phyloP scores from a whole-genome alignment of 2,113 vertebrate genomes.

The Polyodon spathula region DNA sequence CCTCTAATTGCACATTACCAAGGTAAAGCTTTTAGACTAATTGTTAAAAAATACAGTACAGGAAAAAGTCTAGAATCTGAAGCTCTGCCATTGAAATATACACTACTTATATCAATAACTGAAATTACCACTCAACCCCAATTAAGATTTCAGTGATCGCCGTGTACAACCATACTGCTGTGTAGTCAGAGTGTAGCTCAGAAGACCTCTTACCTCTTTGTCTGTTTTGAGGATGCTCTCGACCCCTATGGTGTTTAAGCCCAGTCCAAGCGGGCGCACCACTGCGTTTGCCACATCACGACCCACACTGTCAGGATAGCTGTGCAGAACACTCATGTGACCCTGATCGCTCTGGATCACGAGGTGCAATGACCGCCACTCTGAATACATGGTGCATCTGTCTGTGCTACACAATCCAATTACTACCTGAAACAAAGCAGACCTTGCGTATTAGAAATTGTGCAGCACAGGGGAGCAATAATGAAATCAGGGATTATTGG shows the following conservation, averaged over 20 bases:
- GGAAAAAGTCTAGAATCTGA: background rate
- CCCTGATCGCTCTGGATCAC: constrained; percentile 91
- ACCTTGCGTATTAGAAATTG: background rate
- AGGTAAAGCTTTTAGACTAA: background rate
- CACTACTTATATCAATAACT: background rate
- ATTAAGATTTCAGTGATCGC: background rate
- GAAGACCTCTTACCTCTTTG: constrained; percentile 72
- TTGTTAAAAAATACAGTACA: background rate
- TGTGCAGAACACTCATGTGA: constrained; percentile 89
- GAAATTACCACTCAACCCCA: background rate
- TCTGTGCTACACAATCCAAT: constrained; percentile 46
- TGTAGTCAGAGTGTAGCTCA: background rate
- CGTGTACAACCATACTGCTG: background rate
- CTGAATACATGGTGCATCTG: constrained; percentile 84
- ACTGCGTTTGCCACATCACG: constrained; percentile 88
- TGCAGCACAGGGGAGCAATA: no score
- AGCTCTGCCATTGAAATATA: background rate
- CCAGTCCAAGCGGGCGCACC: constrained; percentile 81
- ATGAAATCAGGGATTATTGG: no score
- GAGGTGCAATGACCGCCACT: constrained; percentile 93
- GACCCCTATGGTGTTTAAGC: constrained; percentile 61
- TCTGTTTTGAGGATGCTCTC: constrained; percentile 91
- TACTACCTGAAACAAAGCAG: constrained; percentile 39
- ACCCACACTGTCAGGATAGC: constrained; percentile 80
- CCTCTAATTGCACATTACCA: background rate